A percentile compares a stretch with the other conserved stretches of the same genome.
phyloP scores from a whole-genome alignment of 2,888 invertebrate species.

The Drosophila melanosoma region DNA sequence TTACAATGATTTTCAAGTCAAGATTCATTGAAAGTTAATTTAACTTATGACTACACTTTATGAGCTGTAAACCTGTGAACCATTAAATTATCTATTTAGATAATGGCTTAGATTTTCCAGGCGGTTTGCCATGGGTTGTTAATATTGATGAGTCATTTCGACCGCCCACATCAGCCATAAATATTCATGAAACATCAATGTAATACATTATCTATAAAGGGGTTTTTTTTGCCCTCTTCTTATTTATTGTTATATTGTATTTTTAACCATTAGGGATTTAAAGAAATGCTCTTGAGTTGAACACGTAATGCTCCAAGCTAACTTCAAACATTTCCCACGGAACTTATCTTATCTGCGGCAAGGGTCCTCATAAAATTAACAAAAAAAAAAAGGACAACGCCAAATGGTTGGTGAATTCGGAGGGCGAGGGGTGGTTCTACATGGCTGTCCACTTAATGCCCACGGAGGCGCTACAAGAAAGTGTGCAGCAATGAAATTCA shows the following conservation, averaged over 20 bases:
- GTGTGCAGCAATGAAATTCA: constrained; percentile 62
- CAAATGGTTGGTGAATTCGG: constrained; percentile 8
- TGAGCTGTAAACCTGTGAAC: not conserved
- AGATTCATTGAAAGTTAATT: not conserved
- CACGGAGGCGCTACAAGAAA: constrained; percentile 47
- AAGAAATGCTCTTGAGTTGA: constrained; percentile 31
- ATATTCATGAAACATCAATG: constrained; percentile 30
- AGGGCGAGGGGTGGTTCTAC: not conserved
- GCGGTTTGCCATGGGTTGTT: constrained; percentile 18
- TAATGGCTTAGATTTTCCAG: constrained; percentile 32
- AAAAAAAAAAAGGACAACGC: constrained; percentile 21
- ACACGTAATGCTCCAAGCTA: constrained; percentile 14
- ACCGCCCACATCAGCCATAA: constrained; percentile 22
- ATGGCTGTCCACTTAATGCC: constrained; percentile 19
- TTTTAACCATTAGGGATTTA: constrained; percentile 34
- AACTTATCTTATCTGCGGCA: constrained; percentile 23
- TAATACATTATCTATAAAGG: constrained; percentile 10
- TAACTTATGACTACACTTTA: not conserved
- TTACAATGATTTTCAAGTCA: not conserved
- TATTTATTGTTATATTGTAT: not conserved
- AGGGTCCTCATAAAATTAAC: constrained; percentile 35
- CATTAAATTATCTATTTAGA: constrained; percentile 7
- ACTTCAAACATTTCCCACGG: constrained; percentile 37
- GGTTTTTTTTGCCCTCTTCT: not conserved
- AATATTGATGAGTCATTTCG: constrained; percentile 28